Percentiles rank a stretch among this genome's conserved stretches.
These are phyloP conservation scores for Dendronephthya gigantea DNA, from an alignment of 64 coral and sea anemone genomes.

Conservation along the genomic window DNA sequence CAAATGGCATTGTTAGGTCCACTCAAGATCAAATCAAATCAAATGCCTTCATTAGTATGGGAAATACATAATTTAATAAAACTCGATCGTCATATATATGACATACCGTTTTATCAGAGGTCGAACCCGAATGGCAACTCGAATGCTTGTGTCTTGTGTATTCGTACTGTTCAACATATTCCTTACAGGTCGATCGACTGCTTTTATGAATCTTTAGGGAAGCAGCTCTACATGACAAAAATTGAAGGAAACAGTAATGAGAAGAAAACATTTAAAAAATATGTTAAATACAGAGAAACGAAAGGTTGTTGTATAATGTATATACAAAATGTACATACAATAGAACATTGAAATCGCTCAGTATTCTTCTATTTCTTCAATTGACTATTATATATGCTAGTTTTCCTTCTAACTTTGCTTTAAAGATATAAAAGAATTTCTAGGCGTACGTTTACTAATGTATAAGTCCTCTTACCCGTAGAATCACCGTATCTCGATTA, in stretches of 20 bases:
- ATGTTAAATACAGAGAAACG: no score
- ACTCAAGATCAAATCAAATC: no score
- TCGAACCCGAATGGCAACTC: background rate
- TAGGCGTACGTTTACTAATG: background rate
- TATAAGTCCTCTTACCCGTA: background rate
- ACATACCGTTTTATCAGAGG: background rate
- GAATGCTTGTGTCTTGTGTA: background rate
- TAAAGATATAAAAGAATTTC: background rate
- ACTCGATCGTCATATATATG: background rate
- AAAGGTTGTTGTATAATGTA: no score
- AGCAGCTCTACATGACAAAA: background rate
- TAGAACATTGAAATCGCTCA: background rate
- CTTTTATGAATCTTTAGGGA: background rate
- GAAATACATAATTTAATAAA: no score
- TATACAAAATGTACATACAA: no score
- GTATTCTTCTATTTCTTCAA: background rate
- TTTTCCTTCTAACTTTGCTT: background rate
- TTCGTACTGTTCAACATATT: background rate
- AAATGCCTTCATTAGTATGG: no score
- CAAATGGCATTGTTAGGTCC: no score
- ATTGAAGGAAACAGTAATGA: no score
- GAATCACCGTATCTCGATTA: background rate
- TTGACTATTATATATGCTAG: background rate
- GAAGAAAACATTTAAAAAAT: no score
- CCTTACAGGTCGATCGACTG: background rate